These are phyloP conservation scores for Lophochroa leadbeateri DNA, from an alignment of 2,113 vertebrate genomes.

Conservation along the genomic window DNA sequence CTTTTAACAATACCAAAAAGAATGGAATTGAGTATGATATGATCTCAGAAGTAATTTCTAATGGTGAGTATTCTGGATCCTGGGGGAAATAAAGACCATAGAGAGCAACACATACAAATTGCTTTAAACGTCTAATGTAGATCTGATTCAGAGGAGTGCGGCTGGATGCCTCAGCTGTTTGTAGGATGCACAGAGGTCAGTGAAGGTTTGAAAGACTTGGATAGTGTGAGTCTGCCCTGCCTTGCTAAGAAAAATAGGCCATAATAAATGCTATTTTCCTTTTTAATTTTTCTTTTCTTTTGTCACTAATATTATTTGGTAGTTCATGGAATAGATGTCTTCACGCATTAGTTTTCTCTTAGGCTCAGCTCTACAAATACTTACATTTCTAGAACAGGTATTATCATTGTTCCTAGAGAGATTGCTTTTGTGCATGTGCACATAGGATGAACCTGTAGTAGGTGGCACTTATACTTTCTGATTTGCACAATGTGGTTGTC, in stretches of 20 bases:
- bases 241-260: background rate
- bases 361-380: background rate
- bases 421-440: background rate
- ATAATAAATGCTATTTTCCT: background rate
- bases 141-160: background rate
- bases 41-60: background rate
- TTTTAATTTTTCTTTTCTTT: background rate
- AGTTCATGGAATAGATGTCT: background rate
- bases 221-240: background rate
- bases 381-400: background rate
- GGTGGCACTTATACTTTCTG: background rate
- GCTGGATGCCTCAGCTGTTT: background rate
- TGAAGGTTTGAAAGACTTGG: background rate
- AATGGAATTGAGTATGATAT: background rate
- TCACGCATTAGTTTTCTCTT: background rate
- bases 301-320: background rate
- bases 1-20: background rate
- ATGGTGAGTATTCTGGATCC: background rate
- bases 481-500: background rate
- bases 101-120: background rate
- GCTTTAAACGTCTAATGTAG: background rate
- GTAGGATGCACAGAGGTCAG: fast-evolving
- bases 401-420: background rate
- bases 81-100: background rate
- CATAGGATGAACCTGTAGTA: background rate